A percentile compares a stretch with the other conserved stretches of the same genome.
Conservation (phyloP, 1,140 invertebrate species). For the Phortica variegata region DNA sequence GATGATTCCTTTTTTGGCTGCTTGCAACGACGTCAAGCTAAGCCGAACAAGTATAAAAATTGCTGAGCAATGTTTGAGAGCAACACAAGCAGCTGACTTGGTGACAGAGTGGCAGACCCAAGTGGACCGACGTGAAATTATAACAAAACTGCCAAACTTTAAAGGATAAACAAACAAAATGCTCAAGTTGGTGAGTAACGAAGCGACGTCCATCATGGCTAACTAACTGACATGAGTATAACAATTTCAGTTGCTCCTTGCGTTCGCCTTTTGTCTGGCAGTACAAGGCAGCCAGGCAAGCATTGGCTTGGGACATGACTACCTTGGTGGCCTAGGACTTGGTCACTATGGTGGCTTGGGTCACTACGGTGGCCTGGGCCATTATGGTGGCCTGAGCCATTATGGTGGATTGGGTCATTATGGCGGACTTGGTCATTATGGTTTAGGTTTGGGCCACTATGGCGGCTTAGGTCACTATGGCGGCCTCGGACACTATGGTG, state of each 20-base stretch:
- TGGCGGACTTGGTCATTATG: conserved; percentile 16
- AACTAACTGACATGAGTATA: not conserved
- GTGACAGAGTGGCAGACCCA: not conserved
- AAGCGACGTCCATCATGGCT: not conserved
- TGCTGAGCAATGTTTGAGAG: conserved; percentile 2
- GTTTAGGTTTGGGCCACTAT: conserved; percentile 12
- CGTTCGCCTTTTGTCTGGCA: conserved; percentile 28
- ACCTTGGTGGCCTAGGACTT: conserved; percentile 16
- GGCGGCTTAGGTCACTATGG: conserved; percentile 15
- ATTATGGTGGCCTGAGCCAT: conserved; percentile 23
- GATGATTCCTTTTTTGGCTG: conserved; percentile 14
- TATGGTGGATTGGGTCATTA: conserved; percentile 17
- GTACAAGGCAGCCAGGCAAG: conserved; percentile 21
- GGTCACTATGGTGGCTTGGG: conserved; percentile 26
- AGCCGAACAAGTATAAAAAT: conserved; percentile 30
- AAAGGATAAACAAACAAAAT: conserved; percentile 21
- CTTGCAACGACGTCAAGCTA: conserved; percentile 3
- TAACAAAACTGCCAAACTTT: conserved; percentile 1
- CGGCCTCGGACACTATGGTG: conserved; percentile 28
- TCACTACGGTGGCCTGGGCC: conserved; percentile 13
- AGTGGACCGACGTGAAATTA: too few relatives aligned
- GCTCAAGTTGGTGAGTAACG: conserved; percentile 31
- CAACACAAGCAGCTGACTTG: conserved; percentile 12
- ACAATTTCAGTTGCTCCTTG: not conserved
- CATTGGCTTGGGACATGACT: conserved; percentile 37